Evolutionary conservation across 2,113 vertebrate genomes (phyloP), one percentile per base, ranked within the genome.

Genomic region (Cephalopholis sonnerati): DNA sequence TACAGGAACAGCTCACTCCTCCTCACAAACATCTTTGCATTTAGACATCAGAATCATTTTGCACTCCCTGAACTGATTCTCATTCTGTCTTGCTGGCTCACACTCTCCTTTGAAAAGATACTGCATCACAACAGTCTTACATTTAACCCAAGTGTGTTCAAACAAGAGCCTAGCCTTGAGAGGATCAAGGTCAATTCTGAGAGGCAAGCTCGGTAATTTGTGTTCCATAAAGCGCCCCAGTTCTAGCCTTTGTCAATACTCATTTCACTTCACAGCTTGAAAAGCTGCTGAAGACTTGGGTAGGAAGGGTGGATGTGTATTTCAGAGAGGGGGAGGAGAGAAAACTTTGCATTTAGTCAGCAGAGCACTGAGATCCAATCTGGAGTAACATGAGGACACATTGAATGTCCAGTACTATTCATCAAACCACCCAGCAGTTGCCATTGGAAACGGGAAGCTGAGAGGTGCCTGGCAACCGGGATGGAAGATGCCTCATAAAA

Each of bases 361-460:
- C 74, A 87, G 36, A 83, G 84, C 82, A 54, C 66, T 48, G 66
- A 79, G 79, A 88, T 79, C 76, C 82, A 90, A 91, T 85, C 83
- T 79, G 80, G 90, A 92, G 90, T 81, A 92, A 83, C 83, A 83
- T 81, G 89, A 92, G 85, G 90, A 90, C 89, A 92, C 72, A 81
- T 71, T 87, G 89, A 86, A 89, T 87, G 93, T 93, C 93, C 93
- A 92, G 82, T 82, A 73, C 93, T 88, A 90, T 93, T 93, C 86
- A 93, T 93, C 92, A 93, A 91, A 93, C 88, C 90, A 91, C 87
- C 89, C 79, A 91, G 92, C 92, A 86, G 94, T 95, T 93, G 93
- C 94, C 79, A 93, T 92, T 94, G 94, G 94, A 91, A 92, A 95
- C 93, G 88, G 89, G 92, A 95, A 94, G 93, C 94, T 91, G 92